Conservation (phyloP, 1,140 invertebrate species). For the Schlechtendalia chinensis region DNA sequence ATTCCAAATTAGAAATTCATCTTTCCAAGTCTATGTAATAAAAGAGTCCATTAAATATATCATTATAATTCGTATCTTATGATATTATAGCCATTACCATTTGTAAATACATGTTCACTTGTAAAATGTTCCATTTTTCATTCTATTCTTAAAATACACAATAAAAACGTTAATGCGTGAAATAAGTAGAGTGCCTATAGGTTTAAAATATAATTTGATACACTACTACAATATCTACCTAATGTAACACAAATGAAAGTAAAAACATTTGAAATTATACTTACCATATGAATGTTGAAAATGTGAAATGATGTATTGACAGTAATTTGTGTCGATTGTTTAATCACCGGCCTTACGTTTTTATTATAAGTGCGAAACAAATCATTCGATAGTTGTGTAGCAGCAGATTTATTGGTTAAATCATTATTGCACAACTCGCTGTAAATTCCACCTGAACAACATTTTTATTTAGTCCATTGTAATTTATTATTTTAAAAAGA, state of each 20-base stretch:
- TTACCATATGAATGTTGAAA: slow-evolving; percentile 23
- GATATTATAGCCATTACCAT: background rate
- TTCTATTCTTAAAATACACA: background rate
- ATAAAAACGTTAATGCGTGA: too few species aligned
- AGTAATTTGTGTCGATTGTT: slow-evolving; percentile 5
- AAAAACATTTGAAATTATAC: background rate
- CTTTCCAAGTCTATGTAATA: slow-evolving; percentile 18
- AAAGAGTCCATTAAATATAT: background rate
- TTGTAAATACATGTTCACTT: background rate
- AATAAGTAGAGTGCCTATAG: too few species aligned
- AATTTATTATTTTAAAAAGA: background rate
- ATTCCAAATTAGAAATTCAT: slow-evolving; percentile 41
- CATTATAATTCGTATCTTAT: too few species aligned
- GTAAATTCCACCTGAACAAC: background rate
- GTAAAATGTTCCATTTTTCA: slow-evolving; percentile 15
- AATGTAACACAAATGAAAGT: too few species aligned
- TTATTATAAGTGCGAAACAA: slow-evolving; percentile 24
- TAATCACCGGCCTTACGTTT: slow-evolving; percentile 30
- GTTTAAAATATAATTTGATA: too few species aligned
- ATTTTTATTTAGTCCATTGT: background rate
- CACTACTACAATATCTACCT: too few species aligned
- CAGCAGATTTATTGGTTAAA: slow-evolving; percentile 14
- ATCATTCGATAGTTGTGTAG: slow-evolving; percentile 10
- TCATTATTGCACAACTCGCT: background rate
- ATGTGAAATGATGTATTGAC: background rate